Percentiles rank a stretch among this genome's conserved stretches.
phyloP scores from a whole-genome alignment of 2,888 invertebrate genomes.

The Fragum fragum region DNA sequence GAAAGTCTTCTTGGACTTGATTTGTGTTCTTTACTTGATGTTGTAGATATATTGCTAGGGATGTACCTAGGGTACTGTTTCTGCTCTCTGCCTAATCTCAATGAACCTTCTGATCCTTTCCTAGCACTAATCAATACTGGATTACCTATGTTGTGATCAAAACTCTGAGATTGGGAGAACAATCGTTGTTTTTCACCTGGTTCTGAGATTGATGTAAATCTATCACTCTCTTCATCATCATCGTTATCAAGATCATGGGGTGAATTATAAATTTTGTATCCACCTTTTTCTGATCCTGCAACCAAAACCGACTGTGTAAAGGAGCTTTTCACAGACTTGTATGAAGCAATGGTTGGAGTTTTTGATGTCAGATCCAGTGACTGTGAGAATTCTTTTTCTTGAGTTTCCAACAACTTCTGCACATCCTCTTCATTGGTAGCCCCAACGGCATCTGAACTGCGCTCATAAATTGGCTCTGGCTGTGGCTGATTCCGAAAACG shows the following conservation, averaged over 20 bases:
- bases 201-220: neutral
- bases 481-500: neutral
- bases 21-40: neutral
- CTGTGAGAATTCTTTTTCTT: constrained; percentile 38
- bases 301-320: constrained; percentile 67
- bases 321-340: constrained; percentile 27
- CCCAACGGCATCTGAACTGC: neutral
- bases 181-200: neutral
- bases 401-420: constrained; percentile 7
- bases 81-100: neutral
- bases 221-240: neutral
- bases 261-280: constrained; percentile 41
- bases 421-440: constrained; percentile 3
- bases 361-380: constrained; percentile 44
- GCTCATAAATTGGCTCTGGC: neutral
- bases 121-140: constrained; percentile 42
- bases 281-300: constrained; percentile 37
- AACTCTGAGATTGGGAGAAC: constrained; percentile 40
- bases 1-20: neutral
- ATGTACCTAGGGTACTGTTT: neutral
- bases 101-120: neutral
- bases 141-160: constrained; percentile 59
- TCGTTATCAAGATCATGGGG: neutral
- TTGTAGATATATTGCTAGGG: neutral
- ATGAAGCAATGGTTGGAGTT: neutral